Evolutionary conservation across 2,888 invertebrate genomes (phyloP).

Genomic region (Incurvaria masculella): DNA sequence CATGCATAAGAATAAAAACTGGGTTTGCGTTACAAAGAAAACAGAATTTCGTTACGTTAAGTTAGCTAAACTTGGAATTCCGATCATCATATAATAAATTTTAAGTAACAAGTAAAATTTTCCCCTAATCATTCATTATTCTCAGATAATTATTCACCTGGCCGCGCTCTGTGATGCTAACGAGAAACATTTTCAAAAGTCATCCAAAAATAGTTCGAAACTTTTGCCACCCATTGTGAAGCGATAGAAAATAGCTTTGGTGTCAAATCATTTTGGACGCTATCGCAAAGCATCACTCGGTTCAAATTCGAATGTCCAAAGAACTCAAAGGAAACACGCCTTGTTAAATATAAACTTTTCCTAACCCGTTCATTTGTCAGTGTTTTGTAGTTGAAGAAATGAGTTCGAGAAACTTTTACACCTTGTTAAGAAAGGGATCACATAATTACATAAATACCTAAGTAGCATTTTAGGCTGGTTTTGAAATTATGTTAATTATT

Average conservation of each 20-base stretch:
- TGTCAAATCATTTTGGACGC: neutral
- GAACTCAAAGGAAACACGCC: neutral
- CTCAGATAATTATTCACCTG: neutral
- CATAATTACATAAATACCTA: too few relatives aligned
- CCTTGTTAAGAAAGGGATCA: neutral
- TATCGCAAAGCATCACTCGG: neutral
- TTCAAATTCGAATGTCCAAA: neutral
- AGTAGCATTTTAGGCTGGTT: too few relatives aligned
- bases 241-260: neutral
- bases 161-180: neutral
- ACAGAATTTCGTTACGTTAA: too few relatives aligned
- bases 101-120: too few relatives aligned
- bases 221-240: neutral
- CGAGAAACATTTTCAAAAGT: neutral
- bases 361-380: neutral
- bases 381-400: neutral
- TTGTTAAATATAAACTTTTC: neutral
- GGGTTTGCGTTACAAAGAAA: too few relatives aligned
- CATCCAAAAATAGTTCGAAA: neutral
- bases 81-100: too few relatives aligned
- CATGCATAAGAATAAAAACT: too few relatives aligned
- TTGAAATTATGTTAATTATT: too few relatives aligned
- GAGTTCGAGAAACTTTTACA: neutral
- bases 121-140: neutral
- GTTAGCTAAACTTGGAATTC: too few relatives aligned